Conservation (phyloP, 2,113 vertebrate genomes). For the Zingel zingel region DNA sequence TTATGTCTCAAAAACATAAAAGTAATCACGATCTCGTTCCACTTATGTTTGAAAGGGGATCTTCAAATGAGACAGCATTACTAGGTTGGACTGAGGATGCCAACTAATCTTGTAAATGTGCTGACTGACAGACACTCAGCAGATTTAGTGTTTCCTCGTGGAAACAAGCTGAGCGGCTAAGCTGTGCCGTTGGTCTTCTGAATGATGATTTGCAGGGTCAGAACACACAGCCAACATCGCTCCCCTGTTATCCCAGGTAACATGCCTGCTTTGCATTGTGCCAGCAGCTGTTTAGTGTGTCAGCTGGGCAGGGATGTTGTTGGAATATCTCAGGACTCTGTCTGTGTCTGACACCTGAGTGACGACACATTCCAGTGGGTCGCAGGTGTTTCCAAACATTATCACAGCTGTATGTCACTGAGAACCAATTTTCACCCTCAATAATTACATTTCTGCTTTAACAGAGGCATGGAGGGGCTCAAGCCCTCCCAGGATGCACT, state of each 20-base stretch:
- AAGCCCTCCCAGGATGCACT: constrained; percentile 5
- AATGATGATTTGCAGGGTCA: constrained; percentile 18
- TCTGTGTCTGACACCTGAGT: constrained; percentile 4
- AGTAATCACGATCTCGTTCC: constrained; percentile 29
- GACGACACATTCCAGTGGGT: not conserved
- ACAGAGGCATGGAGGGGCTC: not conserved
- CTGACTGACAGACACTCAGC: constrained; percentile 45
- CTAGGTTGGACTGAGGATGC: not conserved
- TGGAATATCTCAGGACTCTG: constrained; percentile 14
- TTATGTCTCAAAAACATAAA: constrained; percentile 10
- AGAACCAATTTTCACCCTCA: not conserved
- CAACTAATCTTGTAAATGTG: constrained; percentile 44
- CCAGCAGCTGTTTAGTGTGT: constrained; percentile 11
- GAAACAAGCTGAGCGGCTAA: not conserved
- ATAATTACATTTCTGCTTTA: constrained; percentile 12
- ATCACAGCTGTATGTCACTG: not conserved
- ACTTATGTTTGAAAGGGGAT: constrained; percentile 21
- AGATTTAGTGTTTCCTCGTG: constrained; percentile 27
- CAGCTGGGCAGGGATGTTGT: not conserved
- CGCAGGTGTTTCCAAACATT: constrained; percentile 2
- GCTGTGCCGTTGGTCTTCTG: not conserved
- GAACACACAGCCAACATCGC: constrained; percentile 7
- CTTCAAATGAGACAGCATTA: constrained; percentile 17
- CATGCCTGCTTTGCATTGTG: constrained; percentile 11
- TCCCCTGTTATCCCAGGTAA: constrained; percentile 26